Evolutionary conservation across 23 tunicate species (phyloP).

Genomic region (Clavelina lepadiformis): DNA sequence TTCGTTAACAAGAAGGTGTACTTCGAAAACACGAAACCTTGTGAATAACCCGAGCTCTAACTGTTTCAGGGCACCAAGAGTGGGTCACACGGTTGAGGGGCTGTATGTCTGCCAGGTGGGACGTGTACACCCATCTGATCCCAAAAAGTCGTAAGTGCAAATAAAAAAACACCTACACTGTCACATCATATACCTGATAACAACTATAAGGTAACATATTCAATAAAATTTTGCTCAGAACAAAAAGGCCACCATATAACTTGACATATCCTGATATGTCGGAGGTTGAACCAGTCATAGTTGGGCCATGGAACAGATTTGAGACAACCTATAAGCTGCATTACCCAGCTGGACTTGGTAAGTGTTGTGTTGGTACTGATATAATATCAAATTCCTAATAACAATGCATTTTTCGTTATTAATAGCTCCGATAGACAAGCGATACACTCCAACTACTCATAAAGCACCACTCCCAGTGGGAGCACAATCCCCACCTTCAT

Average conservation of each 20-base stretch:
- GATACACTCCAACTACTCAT: conserved; percentile 70
- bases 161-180: no score
- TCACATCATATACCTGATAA: not conserved
- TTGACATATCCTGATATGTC: conserved; percentile 40
- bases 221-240: not conserved
- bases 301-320: conserved; percentile 64
- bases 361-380: not conserved
- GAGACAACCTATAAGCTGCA: conserved; percentile 40
- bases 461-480: conserved; percentile 62
- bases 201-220: not conserved
- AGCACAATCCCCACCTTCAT: conserved; percentile 71
- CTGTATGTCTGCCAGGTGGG: conserved; percentile 79
- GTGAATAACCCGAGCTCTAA: no score
- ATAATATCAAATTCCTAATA: not conserved
- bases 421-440: conserved; percentile 52
- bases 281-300: conserved; percentile 39
- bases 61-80: conserved; percentile 60
- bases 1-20: no score
- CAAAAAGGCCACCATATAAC: conserved; percentile 1
- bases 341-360: conserved; percentile 37
- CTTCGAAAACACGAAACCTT: no score
- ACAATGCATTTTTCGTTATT: not conserved
- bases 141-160: conserved; percentile 51
- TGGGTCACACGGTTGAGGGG: conserved; percentile 65
- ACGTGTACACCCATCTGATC: conserved; percentile 50